A percentile compares a stretch with the other conserved stretches of the same genome.
Evolutionary conservation across 2,888 invertebrate species (phyloP).

Genomic region (Sipha maydis): DNA sequence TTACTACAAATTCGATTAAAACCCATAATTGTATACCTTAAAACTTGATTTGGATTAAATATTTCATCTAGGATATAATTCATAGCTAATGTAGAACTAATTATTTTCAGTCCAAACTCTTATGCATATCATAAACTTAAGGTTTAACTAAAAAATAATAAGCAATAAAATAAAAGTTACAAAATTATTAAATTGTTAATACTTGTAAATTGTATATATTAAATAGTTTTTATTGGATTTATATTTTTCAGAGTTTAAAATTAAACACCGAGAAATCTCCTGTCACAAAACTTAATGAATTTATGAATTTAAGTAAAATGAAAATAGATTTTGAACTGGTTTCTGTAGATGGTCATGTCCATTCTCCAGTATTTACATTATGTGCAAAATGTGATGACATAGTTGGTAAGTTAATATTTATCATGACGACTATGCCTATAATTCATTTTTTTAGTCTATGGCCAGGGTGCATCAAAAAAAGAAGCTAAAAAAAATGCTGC

Average conservation of each 20-base stretch:
- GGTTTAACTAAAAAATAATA: too few relatives aligned
- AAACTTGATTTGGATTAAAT: too few relatives aligned
- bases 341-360: slow-evolving; percentile 95
- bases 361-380: slow-evolving; percentile 96
- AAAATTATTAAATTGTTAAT: too few relatives aligned
- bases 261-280: background rate
- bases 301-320: background rate
- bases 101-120: too few relatives aligned
- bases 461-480: slow-evolving; percentile 88
- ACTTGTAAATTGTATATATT: too few relatives aligned
- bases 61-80: too few relatives aligned
- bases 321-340: slow-evolving; percentile 84
- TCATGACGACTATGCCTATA: background rate
- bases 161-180: too few relatives aligned
- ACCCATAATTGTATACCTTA: too few relatives aligned
- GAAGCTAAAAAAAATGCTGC: slow-evolving; percentile 98
- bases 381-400: slow-evolving; percentile 84
- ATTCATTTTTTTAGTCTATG: background rate
- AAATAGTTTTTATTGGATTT: too few relatives aligned
- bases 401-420: slow-evolving; percentile 79
- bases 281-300: slow-evolving; percentile 14
- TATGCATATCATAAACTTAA: too few relatives aligned
- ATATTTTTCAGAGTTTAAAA: background rate
- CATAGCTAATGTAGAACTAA: too few relatives aligned
- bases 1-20: too few relatives aligned